Conservation (phyloP, 1,140 invertebrate species). For the Nephila pilipes region DNA sequence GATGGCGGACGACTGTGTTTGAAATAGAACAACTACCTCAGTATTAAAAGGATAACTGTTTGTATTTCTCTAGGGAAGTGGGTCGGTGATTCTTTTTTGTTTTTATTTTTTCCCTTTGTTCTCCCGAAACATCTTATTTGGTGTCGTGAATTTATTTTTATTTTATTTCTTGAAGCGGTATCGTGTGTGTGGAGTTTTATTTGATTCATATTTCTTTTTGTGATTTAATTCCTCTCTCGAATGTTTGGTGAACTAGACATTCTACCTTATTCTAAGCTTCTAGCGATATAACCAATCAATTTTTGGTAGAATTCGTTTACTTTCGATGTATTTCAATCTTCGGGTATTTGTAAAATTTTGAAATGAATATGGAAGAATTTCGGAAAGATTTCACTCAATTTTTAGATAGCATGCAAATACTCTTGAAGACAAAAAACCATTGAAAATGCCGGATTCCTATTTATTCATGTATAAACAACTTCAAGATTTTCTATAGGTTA, state of each 20-base stretch:
- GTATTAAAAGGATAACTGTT: slow-evolving; percentile 72
- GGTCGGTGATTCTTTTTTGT: not conserved
- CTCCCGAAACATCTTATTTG: slow-evolving; percentile 12
- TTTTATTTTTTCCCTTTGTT: not conserved
- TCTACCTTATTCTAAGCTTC: not conserved
- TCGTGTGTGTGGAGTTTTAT: not conserved
- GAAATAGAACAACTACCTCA: slow-evolving; percentile 58
- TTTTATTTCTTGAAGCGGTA: slow-evolving; percentile 19
- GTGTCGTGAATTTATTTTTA: slow-evolving; percentile 28
- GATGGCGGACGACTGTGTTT: slow-evolving; percentile 58
- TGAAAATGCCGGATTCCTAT: too few species aligned
- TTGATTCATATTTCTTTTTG: slow-evolving; percentile 46
- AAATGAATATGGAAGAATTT: not conserved
- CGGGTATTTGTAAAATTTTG: not conserved
- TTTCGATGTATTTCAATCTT: not conserved
- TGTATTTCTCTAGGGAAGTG: slow-evolving; percentile 34
- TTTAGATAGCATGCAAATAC: too few species aligned
- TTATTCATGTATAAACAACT: too few species aligned
- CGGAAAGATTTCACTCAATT: not conserved
- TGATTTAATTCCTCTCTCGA: slow-evolving; percentile 15
- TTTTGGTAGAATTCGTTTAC: not conserved
- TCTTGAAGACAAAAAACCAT: too few species aligned
- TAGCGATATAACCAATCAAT: not conserved
- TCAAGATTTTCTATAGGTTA: too few species aligned
- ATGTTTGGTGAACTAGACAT: not conserved